Base-by-base conservation (phyloP, 2,888 invertebrate species). In the Anoncus sp. region DNA sequence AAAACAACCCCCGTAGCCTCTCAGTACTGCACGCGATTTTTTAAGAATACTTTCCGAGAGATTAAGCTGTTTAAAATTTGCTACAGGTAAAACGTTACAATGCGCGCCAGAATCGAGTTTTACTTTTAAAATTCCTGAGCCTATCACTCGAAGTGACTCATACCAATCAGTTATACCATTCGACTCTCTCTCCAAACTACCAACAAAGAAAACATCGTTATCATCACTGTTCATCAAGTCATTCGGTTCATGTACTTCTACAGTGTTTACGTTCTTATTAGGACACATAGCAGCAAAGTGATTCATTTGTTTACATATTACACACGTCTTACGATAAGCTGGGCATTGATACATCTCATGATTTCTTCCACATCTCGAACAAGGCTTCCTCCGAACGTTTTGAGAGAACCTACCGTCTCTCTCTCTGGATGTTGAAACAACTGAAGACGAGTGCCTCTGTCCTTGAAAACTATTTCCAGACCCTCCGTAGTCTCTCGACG, bases 61-160 rank as follows among this genome's bases (percentile, higher is more conserved):
- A 40, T 40, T 40, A n/a, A 77, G 22, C 24, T 51, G 40, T 18
- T 35, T 35, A 10, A 63, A 75, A 38, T 47, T 31, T 1, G 16
- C 12, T 45, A 69, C 7, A 22, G 80, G 74, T 6, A 81, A 69
- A 18, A 77, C 40, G 22, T 81, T 81, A n/a, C 47, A 70, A 22
- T 49, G 27, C 0, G 77, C 74, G 1, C 79, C 77, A 9, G 77
- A 75, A 40, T 81, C 80, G 9, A 81, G 35, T 49, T 77, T 81
- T 3, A 77, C 51, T 45, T 59, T n/a, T 43, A 70, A 40, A 40
- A 40, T 40, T 7, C 40, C 40, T 40, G 40, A 40, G 40, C 40
- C 40, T 40, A n/a, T 40, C 40, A 40, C 40, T 40, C 40, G 40
- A 45, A 45, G 45, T 16, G 45, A 45, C 45, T 45, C 45, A 45